Percentiles rank a stretch among this genome's conserved stretches.
Evolutionary conservation across 1,140 invertebrate species (phyloP).

Genomic region (Drosophila rhopaloa): DNA sequence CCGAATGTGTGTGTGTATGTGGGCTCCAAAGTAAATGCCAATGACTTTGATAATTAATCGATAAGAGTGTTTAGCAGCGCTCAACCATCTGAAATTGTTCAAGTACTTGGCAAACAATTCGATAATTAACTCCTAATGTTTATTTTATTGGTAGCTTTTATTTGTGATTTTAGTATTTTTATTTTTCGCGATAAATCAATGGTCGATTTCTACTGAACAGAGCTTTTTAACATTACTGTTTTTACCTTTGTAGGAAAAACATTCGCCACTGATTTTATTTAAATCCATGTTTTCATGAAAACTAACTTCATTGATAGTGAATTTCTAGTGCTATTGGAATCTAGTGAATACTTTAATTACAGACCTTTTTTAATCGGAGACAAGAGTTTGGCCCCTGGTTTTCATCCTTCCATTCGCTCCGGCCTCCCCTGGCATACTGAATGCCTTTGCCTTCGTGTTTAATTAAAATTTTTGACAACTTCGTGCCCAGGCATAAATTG

Average conservation of each 20-base stretch:
- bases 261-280: no score
- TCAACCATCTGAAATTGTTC: no score
- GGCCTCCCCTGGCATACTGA: background rate
- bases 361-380: slow-evolving; percentile 19
- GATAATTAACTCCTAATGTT: no score
- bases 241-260: no score
- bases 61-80: no score
- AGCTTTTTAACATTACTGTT: no score
- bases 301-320: background rate
- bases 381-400: background rate
- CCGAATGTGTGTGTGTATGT: background rate
- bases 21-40: slow-evolving; percentile 23
- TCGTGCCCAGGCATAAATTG: slow-evolving; percentile 73
- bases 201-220: no score
- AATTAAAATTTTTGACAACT: slow-evolving; percentile 78
- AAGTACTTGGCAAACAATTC: no score
- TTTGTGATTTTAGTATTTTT: no score
- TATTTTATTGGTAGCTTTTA: no score
- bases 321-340: slow-evolving; percentile 1
- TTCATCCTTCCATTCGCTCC: background rate
- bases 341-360: slow-evolving; percentile 7
- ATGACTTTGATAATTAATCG: slow-evolving; percentile 25
- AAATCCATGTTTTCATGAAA: no score
- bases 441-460: slow-evolving; percentile 45
- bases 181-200: no score